Conservation (phyloP, 1,140 invertebrate species). For the Drosophila azteca region DNA sequence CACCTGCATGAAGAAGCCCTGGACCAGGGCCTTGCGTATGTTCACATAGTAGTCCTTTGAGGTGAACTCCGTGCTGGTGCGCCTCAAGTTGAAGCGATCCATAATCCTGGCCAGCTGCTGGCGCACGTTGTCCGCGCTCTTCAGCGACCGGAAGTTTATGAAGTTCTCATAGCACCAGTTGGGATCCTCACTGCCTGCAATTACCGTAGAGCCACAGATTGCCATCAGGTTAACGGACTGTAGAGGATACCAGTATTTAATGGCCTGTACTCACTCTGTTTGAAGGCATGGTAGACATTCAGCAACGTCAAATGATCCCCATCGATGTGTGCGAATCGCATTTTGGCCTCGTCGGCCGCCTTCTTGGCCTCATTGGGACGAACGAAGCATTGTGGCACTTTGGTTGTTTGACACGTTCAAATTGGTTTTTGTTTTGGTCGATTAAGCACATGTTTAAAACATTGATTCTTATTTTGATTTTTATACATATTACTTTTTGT, state of each 20-base stretch:
- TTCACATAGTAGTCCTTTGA: constrained; percentile 99
- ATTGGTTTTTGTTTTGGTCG: constrained; percentile 62
- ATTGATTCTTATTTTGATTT: constrained; percentile 35
- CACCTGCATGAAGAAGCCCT: constrained; percentile 99
- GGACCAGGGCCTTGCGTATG: constrained; percentile 98
- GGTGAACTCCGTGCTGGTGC: constrained; percentile 99
- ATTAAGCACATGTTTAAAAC: constrained; percentile 71
- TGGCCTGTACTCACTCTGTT: constrained; percentile 94
- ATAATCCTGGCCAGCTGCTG: constrained; percentile 88
- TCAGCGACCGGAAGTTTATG: constrained; percentile 98
- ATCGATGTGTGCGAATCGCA: constrained; percentile 99
- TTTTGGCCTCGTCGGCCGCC: constrained; percentile 99
- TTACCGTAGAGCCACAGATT: too few relatives aligned
- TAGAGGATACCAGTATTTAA: background rate
- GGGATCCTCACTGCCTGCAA: constrained; percentile 85
- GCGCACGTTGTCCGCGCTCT: constrained; percentile 90
- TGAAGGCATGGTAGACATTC: constrained; percentile 99
- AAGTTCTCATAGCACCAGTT: constrained; percentile 99
- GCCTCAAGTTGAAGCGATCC: constrained; percentile 95
- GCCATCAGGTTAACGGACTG: too few relatives aligned
- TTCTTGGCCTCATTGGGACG: constrained; percentile 99
- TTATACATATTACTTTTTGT: constrained; percentile 57
- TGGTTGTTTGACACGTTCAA: constrained; percentile 73
- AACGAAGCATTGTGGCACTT: constrained; percentile 99
- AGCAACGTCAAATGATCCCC: constrained; percentile 99